phyloP scores from a whole-genome alignment of 2,888 invertebrate species.

The Campopleginae sp. region DNA sequence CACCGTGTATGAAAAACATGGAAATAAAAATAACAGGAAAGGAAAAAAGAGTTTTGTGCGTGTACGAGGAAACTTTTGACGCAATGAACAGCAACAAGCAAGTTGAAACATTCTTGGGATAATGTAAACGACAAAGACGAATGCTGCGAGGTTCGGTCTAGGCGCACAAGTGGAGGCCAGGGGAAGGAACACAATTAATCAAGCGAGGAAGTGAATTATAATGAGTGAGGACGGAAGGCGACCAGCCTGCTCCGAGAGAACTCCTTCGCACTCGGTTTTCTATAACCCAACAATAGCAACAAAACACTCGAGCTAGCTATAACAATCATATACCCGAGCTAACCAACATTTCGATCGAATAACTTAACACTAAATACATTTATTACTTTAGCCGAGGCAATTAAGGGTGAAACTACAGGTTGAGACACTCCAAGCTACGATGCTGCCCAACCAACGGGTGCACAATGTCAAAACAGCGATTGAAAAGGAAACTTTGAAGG shows the following conservation, averaged over 20 bases:
- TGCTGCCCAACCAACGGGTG: not conserved
- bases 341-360: slow-evolving; percentile 36
- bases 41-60: not conserved
- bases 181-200: slow-evolving; percentile 75
- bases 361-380: not conserved
- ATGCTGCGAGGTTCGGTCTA: slow-evolving; percentile 56
- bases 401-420: not conserved
- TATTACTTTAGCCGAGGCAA: slow-evolving; percentile 11
- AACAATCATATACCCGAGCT: slow-evolving; percentile 38
- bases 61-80: slow-evolving; percentile 9
- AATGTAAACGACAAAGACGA: slow-evolving; percentile 53
- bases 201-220: slow-evolving; percentile 76
- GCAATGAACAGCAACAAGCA: not conserved
- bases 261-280: slow-evolving; percentile 62
- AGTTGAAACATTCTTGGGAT: slow-evolving; percentile 32
- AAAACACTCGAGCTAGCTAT: too few species aligned
- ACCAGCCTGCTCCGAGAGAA: slow-evolving; percentile 61
- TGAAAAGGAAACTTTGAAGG: too few species aligned
- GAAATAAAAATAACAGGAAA: not conserved
- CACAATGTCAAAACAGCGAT: not conserved
- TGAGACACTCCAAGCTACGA: not conserved
- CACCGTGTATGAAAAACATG: not conserved
- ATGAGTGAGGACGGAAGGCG: slow-evolving; percentile 74
- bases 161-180: not conserved
- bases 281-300: slow-evolving; percentile 16